phyloP scores from a whole-genome alignment of 1,140 invertebrate species.

The Xylocopa sonorina region DNA sequence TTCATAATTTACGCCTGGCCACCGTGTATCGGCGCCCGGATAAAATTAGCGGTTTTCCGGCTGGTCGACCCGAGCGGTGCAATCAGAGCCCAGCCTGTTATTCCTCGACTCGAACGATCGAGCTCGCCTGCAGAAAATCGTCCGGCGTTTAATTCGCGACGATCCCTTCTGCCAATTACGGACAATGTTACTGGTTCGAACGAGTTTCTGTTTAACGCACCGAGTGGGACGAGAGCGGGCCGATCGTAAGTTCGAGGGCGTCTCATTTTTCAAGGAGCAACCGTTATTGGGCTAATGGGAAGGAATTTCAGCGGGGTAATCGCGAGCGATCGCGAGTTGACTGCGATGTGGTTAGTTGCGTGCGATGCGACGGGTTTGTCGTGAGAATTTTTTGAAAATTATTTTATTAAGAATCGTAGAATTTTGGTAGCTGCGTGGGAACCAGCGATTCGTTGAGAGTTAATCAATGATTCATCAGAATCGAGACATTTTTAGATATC shows the following conservation, averaged over 20 bases:
- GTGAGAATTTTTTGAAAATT: too few relatives aligned
- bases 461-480: too few relatives aligned
- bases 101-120: not conserved
- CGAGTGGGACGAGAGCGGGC: not conserved
- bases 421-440: too few relatives aligned
- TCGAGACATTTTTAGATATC: too few relatives aligned
- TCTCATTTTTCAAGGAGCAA: not conserved
- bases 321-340: too few relatives aligned
- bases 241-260: not conserved
- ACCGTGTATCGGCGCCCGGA: not conserved
- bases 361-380: too few relatives aligned
- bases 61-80: not conserved
- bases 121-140: not conserved
- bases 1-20: conserved; percentile 22
- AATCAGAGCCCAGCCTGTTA: not conserved
- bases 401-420: too few relatives aligned
- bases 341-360: too few relatives aligned
- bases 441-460: too few relatives aligned
- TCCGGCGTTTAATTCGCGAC: not conserved
- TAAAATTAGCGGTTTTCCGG: conserved; percentile 33
- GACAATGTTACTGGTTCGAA: not conserved
- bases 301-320: too few relatives aligned
- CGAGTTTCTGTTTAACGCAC: not conserved
- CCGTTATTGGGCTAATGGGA: too few relatives aligned
- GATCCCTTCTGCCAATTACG: not conserved